Conservation (phyloP, 2,888 invertebrate species). For the Andrena bicolor region DNA sequence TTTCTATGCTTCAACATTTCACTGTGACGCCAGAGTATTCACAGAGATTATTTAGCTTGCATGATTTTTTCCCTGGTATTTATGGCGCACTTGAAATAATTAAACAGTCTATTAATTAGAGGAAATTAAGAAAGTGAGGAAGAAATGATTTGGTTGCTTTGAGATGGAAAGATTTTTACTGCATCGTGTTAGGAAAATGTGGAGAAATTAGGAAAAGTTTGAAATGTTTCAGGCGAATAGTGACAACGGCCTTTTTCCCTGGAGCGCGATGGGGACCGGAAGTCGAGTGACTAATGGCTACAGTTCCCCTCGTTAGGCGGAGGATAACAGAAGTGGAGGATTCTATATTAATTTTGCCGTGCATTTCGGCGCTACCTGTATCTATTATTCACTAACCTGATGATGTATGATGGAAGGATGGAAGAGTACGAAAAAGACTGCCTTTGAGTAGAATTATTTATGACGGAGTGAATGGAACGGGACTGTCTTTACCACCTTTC, state of each 20-base stretch:
- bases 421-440: slow-evolving; percentile 55
- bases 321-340: slow-evolving; percentile 3
- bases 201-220: background rate
- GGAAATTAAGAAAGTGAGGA: too few relatives aligned
- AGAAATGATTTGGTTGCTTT: too few relatives aligned
- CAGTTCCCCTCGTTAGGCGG: background rate
- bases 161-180: background rate
- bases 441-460: slow-evolving; percentile 54
- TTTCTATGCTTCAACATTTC: background rate
- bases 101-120: too few relatives aligned
- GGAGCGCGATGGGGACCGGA: background rate
- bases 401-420: slow-evolving; percentile 18
- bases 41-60: too few relatives aligned
- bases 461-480: slow-evolving; percentile 30
- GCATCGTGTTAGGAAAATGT: background rate
- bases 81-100: too few relatives aligned
- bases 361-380: slow-evolving; percentile 6
- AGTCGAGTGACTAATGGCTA: background rate
- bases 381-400: slow-evolving; percentile 20
- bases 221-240: slow-evolving; percentile 11
- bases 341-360: background rate
- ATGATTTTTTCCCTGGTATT: too few relatives aligned
- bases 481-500: slow-evolving; percentile 31
- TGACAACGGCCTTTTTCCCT: background rate
- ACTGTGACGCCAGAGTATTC: too few relatives aligned